Percentiles rank a stretch among this genome's conserved stretches.
These are phyloP conservation scores for Drosophila equinoxialis DNA, from an alignment of 1,140 invertebrate species.

Conservation along the genomic window DNA sequence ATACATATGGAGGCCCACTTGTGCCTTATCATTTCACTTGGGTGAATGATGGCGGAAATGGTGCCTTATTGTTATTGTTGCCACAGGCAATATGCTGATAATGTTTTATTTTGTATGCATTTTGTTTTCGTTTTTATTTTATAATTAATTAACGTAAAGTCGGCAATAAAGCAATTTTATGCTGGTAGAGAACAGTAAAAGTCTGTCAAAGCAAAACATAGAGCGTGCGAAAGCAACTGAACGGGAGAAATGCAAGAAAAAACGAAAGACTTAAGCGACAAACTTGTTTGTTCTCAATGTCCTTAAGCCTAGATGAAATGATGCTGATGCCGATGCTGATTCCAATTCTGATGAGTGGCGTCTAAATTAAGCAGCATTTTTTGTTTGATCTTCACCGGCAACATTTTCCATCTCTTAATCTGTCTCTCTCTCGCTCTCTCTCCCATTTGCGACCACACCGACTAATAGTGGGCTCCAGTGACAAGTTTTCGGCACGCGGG, in stretches of 20 bases:
- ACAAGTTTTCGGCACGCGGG: slow-evolving; percentile 82
- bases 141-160: slow-evolving; percentile 29
- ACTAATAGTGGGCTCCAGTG: slow-evolving; percentile 42
- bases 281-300: slow-evolving; percentile 55
- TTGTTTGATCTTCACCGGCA: slow-evolving; percentile 71
- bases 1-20: slow-evolving; percentile 37
- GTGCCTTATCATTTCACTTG: slow-evolving; percentile 51
- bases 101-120: slow-evolving; percentile 41
- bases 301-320: slow-evolving; percentile 2
- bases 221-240: not conserved
- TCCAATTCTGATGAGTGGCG: slow-evolving; percentile 46
- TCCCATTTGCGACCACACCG: slow-evolving; percentile 42
- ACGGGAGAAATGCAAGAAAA: not conserved
- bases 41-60: slow-evolving; percentile 74
- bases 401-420: slow-evolving; percentile 8
- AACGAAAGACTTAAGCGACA: slow-evolving; percentile 64
- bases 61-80: slow-evolving; percentile 64
- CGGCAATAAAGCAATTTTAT: slow-evolving; percentile 30
- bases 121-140: slow-evolving; percentile 16
- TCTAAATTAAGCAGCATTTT: slow-evolving; percentile 63
- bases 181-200: slow-evolving; percentile 4
- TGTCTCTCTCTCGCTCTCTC: not conserved
- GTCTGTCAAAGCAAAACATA: not conserved
- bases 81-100: slow-evolving; percentile 41
- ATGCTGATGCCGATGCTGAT: not conserved